Conservation (phyloP, 2,797 vertebrate genomes). For the Pangasius djambal region DNA sequence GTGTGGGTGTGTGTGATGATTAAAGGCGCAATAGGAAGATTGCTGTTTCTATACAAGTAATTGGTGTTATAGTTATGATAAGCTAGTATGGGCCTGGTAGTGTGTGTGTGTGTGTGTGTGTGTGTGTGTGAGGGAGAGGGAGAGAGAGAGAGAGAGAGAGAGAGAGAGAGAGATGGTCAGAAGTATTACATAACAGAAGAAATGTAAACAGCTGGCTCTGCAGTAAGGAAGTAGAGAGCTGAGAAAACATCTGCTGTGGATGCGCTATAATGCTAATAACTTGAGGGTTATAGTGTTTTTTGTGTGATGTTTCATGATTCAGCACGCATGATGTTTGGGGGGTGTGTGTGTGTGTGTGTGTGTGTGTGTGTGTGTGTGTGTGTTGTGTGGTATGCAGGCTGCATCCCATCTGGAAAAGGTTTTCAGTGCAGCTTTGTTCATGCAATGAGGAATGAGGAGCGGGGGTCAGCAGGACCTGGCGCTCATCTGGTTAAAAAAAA, state of each 20-base stretch:
- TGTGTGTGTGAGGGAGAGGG: background rate
- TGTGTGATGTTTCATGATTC: background rate
- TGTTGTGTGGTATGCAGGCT: conserved; percentile 71
- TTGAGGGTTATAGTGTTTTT: background rate
- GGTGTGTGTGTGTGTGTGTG: conserved; percentile 52
- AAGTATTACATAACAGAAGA: conserved; percentile 26
- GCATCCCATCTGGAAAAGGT: conserved; percentile 72
- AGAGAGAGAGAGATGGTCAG: background rate
- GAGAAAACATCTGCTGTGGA: background rate
- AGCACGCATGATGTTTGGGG: background rate
- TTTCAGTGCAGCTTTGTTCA: conserved; percentile 74
- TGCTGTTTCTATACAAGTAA: background rate
- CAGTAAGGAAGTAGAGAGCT: conserved; percentile 5
- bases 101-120: conserved; percentile 32
- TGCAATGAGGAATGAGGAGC: conserved; percentile 68
- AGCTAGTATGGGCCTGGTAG: background rate
- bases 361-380: conserved; percentile 25
- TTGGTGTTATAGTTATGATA: background rate
- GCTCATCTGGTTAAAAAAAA: conserved; percentile 59
- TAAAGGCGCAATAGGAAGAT: background rate
- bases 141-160: background rate
- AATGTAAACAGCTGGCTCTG: conserved; percentile 22
- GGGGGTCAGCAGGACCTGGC: conserved; percentile 66
- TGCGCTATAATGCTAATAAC: too few species aligned
- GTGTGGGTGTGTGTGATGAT: background rate